Percentiles rank a stretch among this genome's conserved stretches.
Evolutionary conservation across 2,113 vertebrate genomes (phyloP).

Genomic region (Melospiza georgiana): DNA sequence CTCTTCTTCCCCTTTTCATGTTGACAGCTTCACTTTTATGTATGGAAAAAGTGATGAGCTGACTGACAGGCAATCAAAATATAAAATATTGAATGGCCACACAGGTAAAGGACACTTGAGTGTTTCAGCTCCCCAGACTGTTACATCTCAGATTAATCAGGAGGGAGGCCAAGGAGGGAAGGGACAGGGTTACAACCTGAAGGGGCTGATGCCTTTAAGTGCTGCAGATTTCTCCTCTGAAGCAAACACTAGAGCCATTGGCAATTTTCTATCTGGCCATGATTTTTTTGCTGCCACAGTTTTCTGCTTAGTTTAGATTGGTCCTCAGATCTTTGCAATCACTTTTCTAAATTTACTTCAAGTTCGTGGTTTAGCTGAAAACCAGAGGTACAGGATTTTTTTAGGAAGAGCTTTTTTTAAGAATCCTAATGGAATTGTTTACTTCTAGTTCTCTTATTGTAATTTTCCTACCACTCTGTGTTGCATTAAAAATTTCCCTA

Average conservation of each 20-base stretch:
- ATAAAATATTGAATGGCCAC: conserved; percentile 29
- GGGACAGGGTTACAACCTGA: background rate
- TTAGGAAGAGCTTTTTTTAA: fast-evolving
- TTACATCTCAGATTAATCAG: background rate
- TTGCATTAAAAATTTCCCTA: background rate
- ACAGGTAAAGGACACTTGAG: background rate
- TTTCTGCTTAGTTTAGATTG: background rate
- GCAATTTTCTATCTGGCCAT: background rate
- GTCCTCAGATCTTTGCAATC: background rate
- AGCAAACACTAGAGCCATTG: background rate
- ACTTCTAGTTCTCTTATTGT: background rate
- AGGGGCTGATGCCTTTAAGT: background rate
- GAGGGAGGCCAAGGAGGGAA: background rate
- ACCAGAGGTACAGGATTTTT: background rate
- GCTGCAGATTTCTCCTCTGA: background rate
- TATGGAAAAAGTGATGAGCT: background rate
- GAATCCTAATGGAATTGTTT: background rate
- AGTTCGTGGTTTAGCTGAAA: background rate
- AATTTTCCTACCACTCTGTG: background rate
- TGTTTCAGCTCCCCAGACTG: background rate
- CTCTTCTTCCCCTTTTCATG: background rate
- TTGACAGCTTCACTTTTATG: conserved; percentile 12
- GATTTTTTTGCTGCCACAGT: background rate
- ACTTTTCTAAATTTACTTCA: background rate
- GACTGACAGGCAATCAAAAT: conserved; percentile 48